Evolutionary conservation across 2,888 invertebrate genomes (phyloP), one percentile per base, ranked within the genome.

Genomic region (Sphecodes monilicornis): DNA sequence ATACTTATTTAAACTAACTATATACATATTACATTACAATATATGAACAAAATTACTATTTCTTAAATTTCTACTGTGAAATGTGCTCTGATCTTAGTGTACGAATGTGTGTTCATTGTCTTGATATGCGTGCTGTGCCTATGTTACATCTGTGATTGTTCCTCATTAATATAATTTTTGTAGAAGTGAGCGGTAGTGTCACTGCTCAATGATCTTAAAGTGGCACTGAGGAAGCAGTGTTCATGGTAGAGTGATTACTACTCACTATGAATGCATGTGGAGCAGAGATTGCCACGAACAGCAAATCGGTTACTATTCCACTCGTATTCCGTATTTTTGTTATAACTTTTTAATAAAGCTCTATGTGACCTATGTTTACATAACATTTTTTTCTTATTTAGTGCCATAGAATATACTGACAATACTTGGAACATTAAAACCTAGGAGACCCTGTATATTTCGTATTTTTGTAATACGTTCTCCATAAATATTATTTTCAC

Each of bases 161-260:
- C 11, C 54, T 54, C 54, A 54, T 54, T n/a, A 54, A 54, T 54
- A 54, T 54, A 54, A 54, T 54, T n/a, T 54, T 54, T n/a, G n/a
- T 54, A 54, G n/a, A 54, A n/a, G 11, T 54, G 54, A 22, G 11
- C 3, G 54, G 54, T 54, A 54, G n/a, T 54, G 10, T 50, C n/a
- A 50, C 4, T 54, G n/a, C n/a, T 3, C 11, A 54, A 54, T n/a
- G n/a, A 54, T 54, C 54, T 54, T 11, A 4, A n/a, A 11, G 11
- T 54, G n/a, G 4, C n/a, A n/a, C 54, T 54, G 3, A 1, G 11
- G n/a, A n/a, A 6, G 1, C 54, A n/a, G 54, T 54, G 54, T n/a
- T n/a, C 10, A 11, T 54, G 54, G n/a, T 3, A n/a, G 54, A n/a
- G 22, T 54, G 54, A 54, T 8, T 22, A 54, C n/a, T 54, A 54